Base-by-base conservation (phyloP, 53 echinoderm and acorn worm species). In the Patiria pectinifera region DNA sequence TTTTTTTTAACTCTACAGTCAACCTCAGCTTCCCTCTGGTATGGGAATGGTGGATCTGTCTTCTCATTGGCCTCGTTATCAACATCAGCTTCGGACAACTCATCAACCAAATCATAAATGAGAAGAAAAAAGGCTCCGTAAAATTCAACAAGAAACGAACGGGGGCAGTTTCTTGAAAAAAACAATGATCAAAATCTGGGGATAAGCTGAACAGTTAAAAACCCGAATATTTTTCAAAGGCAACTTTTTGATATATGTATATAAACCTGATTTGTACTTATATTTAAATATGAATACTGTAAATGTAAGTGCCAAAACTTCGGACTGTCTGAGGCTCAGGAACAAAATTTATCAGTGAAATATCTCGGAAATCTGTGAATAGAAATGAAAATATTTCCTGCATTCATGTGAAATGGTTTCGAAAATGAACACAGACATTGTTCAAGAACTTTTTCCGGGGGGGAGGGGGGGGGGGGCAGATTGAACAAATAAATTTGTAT, bases 41-140 rank as follows among this genome's bases (percentile, higher is more conserved):
- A 23, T 96, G 96, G 96, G 96, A 96, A 78, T 96, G 96, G 96
- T 96, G 96, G 96, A 86, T 96, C 91, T 91, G 96, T 45, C 45
- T 96, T 3, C 53, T 96, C 9, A 83, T 94, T 1, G 95, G 96
- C 23, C 87, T 95, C 5, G 3, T 92, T 48, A 71, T 94, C 70
- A 96, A 78, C 84, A 93, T 96, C 43, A 43, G 35, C 76, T 43
- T 95, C 25, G 94, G 94, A 35, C 95, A 96, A 91, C 43, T 94
- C 82, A 83, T 84, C 14, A 95, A 89, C 63, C 72, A 48, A 70
- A 86, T 89, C 88, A 85, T 93, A 47, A 89, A 84, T 49, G 83
- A 85, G 13, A 93, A 92, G 81, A 93, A 83, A 49, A 87, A 46
- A 18, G 94, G 94, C 3, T 92, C 83, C 69, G 91, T 95, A 53